Conservation (phyloP, 2,797 vertebrate species). For the Scleropages formosus region DNA sequence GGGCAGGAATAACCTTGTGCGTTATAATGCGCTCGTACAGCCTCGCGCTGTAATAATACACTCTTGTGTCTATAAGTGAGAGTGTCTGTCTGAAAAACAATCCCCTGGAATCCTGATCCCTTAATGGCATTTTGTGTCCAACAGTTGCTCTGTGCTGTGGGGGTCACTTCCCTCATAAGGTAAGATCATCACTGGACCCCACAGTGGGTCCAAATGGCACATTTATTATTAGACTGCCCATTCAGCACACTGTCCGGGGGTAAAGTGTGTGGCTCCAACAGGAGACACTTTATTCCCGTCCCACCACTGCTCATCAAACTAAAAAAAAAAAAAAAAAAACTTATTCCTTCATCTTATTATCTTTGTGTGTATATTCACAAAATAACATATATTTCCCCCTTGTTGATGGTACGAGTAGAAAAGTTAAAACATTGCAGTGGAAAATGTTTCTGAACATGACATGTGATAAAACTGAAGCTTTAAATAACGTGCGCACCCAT, state of each 20-base stretch:
- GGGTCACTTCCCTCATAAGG: conserved; percentile 97
- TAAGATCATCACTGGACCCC: conserved; percentile 88
- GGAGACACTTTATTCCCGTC: conserved; percentile 57
- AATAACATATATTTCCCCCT: too few species aligned
- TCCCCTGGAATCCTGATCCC: conserved; percentile 77
- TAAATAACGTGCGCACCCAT: too few species aligned
- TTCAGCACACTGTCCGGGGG: conserved; percentile 98
- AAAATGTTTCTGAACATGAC: too few species aligned
- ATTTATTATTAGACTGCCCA: conserved; percentile 99
- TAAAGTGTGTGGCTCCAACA: conserved; percentile 74
- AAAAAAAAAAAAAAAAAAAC: too few species aligned
- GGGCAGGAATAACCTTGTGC: too few species aligned
- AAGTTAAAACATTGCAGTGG: too few species aligned
- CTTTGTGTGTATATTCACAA: too few species aligned
- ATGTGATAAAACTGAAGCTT: too few species aligned
- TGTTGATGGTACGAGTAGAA: too few species aligned
- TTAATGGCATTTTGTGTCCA: conserved; percentile 90
- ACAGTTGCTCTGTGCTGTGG: conserved; percentile 81
- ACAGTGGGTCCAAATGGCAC: conserved; percentile 93
- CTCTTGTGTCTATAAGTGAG: conserved; percentile 72
- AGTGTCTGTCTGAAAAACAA: conserved; percentile 79
- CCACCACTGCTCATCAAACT: too few species aligned
- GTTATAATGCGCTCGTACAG: not conserved
- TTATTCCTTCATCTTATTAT: too few species aligned
- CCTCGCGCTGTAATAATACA: conserved; percentile 59